Percentiles rank a stretch among this genome's conserved stretches.
Conservation (phyloP, 2,113 vertebrate genomes). For the Sialia sialis region DNA sequence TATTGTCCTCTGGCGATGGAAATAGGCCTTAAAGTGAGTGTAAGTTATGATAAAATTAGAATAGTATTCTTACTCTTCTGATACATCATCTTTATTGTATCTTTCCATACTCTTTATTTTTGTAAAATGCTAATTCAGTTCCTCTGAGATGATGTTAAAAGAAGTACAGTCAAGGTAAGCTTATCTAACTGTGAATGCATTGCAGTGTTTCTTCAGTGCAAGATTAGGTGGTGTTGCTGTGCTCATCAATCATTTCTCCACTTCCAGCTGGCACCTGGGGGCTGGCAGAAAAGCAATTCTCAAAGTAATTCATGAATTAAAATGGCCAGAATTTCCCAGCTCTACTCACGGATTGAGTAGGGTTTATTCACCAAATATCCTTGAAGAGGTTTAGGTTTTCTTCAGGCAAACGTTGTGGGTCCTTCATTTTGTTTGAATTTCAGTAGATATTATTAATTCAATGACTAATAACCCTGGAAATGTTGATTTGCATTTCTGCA, state of each 20-base stretch:
- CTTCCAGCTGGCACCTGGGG: not conserved
- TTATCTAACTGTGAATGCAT: not conserved
- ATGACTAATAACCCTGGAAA: not conserved
- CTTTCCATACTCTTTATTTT: not conserved
- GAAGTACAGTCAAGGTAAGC: not conserved
- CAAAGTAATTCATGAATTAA: not conserved
- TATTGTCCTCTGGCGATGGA: conserved; percentile 5
- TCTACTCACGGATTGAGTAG: not conserved
- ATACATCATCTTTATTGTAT: not conserved
- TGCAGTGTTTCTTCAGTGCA: not conserved
- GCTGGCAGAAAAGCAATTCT: not conserved
- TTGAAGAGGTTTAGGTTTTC: not conserved
- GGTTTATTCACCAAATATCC: not conserved
- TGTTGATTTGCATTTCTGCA: not conserved
- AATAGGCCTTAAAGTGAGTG: not conserved
- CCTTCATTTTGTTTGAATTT: not conserved
- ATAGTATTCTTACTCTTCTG: not conserved
- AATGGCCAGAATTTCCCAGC: not conserved
- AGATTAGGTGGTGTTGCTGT: not conserved
- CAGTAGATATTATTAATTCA: not conserved
- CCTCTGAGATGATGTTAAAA: not conserved
- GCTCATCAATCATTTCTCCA: not conserved
- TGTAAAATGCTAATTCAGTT: conserved; percentile 41
- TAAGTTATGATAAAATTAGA: not conserved
- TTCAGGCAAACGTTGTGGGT: not conserved